Base-by-base conservation (phyloP, 2,888 invertebrate genomes). In the Lobophora halterata region DNA sequence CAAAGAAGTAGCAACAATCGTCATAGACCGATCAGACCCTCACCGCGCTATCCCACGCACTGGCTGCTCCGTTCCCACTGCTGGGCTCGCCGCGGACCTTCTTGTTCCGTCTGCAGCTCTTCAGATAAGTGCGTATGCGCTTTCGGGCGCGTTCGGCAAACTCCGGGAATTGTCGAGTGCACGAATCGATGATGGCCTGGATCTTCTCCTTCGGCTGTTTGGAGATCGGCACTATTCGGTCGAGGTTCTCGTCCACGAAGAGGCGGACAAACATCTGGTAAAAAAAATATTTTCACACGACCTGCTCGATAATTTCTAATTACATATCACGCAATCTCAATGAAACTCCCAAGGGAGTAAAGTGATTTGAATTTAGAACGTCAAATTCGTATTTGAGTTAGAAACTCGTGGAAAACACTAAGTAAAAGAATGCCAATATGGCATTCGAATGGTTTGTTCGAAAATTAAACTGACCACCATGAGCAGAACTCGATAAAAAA, bases 201-300 rank as follows among this genome's bases (percentile, higher is more conserved):
- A 98, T 97, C 88, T 98, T 98, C 77, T 98, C 98, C 75, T 98
- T 98, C 4, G 98, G 98, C 82, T 98, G 98, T 73, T 98, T 97
- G 32, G 97, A 97, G 67, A 98, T 98, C 39, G 98, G 98, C 39
- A 98, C 97, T 89, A 97, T 97, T 69, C 98, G 91, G 78, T 98
- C 98, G 59, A 98, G 89, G 74, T 98, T 98, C 85, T 98, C 98
- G 75, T 98, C 98, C 46, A 98, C 98, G 83, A 98, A 98, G 44
- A 98, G 89, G 21, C 98, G 92, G 46, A 98, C 97, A 81, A 98
- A 98, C 98, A 98, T 98, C 98, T 98, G 89, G 29, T 88, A 81
- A 33, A 58, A 46, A 13, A 7, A 19, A n/a, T n/a, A n/a, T n/a
- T n/a, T 24, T 3, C n/a, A n/a, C 9, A 8, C 3, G 12, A 12